Conservation (phyloP, 1,140 invertebrate species). For the Anadara kagoshimensis region DNA sequence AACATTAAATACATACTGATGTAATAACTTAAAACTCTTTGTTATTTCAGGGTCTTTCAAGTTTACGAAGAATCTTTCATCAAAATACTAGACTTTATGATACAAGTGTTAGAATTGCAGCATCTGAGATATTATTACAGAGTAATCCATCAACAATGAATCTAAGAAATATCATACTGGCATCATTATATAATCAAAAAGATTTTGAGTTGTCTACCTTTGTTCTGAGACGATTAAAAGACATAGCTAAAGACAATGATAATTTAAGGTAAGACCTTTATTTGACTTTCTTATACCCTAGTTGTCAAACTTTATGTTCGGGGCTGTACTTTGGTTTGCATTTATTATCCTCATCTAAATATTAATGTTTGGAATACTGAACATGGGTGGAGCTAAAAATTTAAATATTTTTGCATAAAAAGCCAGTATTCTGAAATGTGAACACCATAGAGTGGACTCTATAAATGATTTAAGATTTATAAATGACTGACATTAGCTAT, state of each 20-base stretch:
- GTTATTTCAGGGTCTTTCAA: constrained; percentile 54
- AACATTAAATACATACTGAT: no score
- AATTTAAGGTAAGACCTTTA: constrained; percentile 52
- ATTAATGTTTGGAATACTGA: no score
- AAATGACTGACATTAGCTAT: no score
- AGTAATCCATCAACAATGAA: constrained; percentile 44
- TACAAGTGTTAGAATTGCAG: constrained; percentile 61
- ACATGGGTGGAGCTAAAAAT: no score
- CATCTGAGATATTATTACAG: constrained; percentile 58
- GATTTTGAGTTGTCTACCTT: constrained; percentile 66
- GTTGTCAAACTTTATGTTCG: no score
- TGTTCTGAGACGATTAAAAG: constrained; percentile 56
- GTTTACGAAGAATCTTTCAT: constrained; percentile 63
- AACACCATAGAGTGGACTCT: no score
- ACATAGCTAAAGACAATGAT: constrained; percentile 49
- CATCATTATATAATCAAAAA: constrained; percentile 48
- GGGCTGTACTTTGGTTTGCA: no score
- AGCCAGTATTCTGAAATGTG: no score
- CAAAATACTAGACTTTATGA: constrained; percentile 66
- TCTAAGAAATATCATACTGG: constrained; percentile 56
- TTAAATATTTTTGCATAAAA: no score
- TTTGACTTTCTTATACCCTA: no score
- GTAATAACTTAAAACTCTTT: neutral
- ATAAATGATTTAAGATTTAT: no score
- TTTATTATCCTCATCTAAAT: no score